Base-by-base conservation (phyloP, 2,113 vertebrate species). In the Hippolais icterina region DNA sequence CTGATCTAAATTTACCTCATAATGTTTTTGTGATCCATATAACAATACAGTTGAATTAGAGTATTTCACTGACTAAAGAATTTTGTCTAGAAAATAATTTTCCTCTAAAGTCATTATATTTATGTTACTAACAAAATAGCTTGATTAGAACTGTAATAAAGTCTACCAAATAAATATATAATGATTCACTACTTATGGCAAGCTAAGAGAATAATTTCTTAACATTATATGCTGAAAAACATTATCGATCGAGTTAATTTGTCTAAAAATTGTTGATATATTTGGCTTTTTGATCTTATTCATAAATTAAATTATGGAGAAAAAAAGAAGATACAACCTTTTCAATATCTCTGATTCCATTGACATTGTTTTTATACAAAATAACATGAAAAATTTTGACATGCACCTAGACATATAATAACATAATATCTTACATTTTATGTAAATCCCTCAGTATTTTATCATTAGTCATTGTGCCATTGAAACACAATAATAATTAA, bases 131-230 rank as follows among this genome's bases (percentile, higher is more conserved):
- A 39, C 6, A 76, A 87, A 96, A 92, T 24, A 85, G 22, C 31
- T 76, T 85, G 24, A 95, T 85, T 97, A 96, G 91, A 56, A 24
- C 18, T 79, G 18, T 74, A 90, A 78, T 61, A 79, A 69, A 71
- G 22, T 85, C 56, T 93, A 76, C 28, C 33, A 42, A 44, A 78
- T 63, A 80, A 70, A 90, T 82, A 54, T 42, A 80, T 89, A 89
- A 82, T 35, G 27, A 71, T 86, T 95, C 87, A 24, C 41, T 81
- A 71, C 16, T 54, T 44, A 77, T 46, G 29, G 61, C 37, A 81
- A 53, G 13, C 3, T 89, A 96, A 69, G 15, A 61, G 35, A 93
- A 94, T 74, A 93, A 86, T 90, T 83, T 94, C 81, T 91, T 82
- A 66, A 57, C 8, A 47, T 94, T 93, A 68, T 71, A 80, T 81